A percentile compares a stretch with the other conserved stretches of the same genome.
Conservation (phyloP, 1,140 invertebrate species). For the Drosophila subobscura region DNA sequence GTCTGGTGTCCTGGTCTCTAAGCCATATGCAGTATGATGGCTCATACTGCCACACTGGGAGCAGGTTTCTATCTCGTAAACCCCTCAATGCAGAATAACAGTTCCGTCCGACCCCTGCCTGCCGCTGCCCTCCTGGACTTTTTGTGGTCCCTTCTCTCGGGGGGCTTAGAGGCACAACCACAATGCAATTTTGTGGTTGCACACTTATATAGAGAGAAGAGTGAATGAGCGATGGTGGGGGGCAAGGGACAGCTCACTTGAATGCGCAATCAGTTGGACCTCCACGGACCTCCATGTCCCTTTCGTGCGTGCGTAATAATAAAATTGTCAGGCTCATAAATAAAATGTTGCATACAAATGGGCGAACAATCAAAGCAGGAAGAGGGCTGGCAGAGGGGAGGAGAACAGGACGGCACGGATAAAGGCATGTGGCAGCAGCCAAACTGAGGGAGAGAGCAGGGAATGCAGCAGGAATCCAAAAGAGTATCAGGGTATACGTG, state of each 20-base stretch:
- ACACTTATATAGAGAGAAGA: slow-evolving; percentile 22
- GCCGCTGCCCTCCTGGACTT: slow-evolving; percentile 7
- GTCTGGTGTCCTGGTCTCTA: too few relatives aligned
- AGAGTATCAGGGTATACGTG: too few relatives aligned
- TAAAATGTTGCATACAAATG: slow-evolving; percentile 48
- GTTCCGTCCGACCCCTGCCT: slow-evolving; percentile 1
- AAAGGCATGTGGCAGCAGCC: too few relatives aligned
- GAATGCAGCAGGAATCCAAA: too few relatives aligned
- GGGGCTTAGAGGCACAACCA: slow-evolving; percentile 19
- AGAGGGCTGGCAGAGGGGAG: background rate
- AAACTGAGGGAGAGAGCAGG: too few relatives aligned
- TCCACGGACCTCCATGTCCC: too few relatives aligned
- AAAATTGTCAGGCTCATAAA: slow-evolving; percentile 54
- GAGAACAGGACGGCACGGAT: too few relatives aligned
- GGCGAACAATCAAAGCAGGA: slow-evolving; percentile 21
- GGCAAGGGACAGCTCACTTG: slow-evolving; percentile 14
- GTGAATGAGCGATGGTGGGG: background rate
- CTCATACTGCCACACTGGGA: too few relatives aligned
- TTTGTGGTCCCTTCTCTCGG: too few relatives aligned
- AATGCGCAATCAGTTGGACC: slow-evolving; percentile 50
- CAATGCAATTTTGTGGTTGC: slow-evolving; percentile 60
- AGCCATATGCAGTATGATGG: too few relatives aligned
- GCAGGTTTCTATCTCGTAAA: too few relatives aligned
- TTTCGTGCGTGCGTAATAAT: slow-evolving; percentile 33
- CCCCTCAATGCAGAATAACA: too few relatives aligned